Evolutionary conservation across 2,797 vertebrate species (phyloP), one percentile per base, ranked within the genome.

Genomic region (Tenualosa thibaudeaui): DNA sequence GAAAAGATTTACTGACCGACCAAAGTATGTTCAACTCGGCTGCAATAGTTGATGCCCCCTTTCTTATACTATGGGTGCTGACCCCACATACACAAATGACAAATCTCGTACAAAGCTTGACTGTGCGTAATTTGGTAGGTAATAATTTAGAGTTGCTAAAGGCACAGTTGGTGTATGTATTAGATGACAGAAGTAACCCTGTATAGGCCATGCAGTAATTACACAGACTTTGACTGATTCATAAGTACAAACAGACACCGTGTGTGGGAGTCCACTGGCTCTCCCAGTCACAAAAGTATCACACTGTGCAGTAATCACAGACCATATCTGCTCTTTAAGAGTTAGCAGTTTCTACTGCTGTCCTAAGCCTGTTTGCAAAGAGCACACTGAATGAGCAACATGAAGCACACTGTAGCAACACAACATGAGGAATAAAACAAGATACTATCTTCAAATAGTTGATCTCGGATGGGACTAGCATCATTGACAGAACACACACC

Each of bases 191-290:
- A 19, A 19, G 8, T 8, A 9, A 3, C 4, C 37, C 71, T 22
- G 6, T 7, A 78, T 3, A 43, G 6, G 40, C 3, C 8, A n/a
- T 46, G 40, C 37, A 2, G 65, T 37, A 46, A 46, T 46, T 17
- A 51, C 26, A 40, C 68, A 4, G 68, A 75, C 17, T 31, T 24
- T 6, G 40, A 75, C 40, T 43, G 37, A 46, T 15, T 78, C 37
- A 46, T 43, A 0, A 46, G 12, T 5, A 37, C 17, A 9, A 51
- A 51, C 71, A 46, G 37, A 22, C 5, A 3, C 15, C 71, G 15
- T 78, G 71, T 78, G 71, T 78, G 40, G 37, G 71, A 78, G 71
- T 78, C 40, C 40, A 22, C 19, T 78, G 71, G 37, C 71, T 46
- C 17, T 8, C 46, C 17, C 6, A 37, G 26, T 71, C 40, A 78